A percentile compares a stretch with the other conserved stretches of the same genome.
Conservation (phyloP, 2,797 vertebrate species). For the Myripristis jacobus region DNA sequence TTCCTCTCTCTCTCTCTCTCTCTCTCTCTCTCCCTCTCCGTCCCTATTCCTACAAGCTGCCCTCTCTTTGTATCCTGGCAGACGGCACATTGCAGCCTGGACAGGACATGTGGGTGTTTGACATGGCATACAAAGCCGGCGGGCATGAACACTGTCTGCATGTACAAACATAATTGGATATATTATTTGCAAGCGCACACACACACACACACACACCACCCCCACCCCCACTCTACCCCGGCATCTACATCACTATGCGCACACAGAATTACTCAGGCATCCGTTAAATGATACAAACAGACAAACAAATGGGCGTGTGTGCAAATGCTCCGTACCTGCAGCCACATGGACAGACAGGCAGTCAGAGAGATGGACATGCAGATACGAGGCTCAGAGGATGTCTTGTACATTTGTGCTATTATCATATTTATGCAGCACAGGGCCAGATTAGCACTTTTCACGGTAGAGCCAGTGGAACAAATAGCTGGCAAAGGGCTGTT, state of each 20-base stretch:
- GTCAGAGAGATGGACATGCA: conserved; percentile 34
- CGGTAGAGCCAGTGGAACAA: conserved; percentile 45
- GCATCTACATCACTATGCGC: conserved; percentile 12
- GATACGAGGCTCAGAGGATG: conserved; percentile 35
- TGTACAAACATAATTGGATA: conserved; percentile 48
- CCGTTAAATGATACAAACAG: conserved; percentile 34
- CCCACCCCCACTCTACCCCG: background rate
- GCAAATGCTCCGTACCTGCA: conserved; percentile 8
- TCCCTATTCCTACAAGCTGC: conserved; percentile 15
- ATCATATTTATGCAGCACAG: conserved; percentile 45
- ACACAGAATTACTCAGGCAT: conserved; percentile 32
- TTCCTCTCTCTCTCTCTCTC: conserved; percentile 5
- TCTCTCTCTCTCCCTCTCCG: conserved; percentile 20
- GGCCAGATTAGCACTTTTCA: conserved; percentile 58
- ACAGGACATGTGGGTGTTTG: conserved; percentile 67
- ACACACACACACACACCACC: background rate
- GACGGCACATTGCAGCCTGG: conserved; percentile 68
- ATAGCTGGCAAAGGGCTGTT: conserved; percentile 54
- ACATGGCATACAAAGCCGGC: conserved; percentile 54
- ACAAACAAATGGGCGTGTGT: conserved; percentile 38
- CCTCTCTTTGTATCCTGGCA: conserved; percentile 64
- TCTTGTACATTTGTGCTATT: conserved; percentile 28
- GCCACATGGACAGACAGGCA: background rate
- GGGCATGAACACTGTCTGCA: conserved; percentile 47
- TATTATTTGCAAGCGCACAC: conserved; percentile 32